phyloP scores from a whole-genome alignment of 2,888 invertebrate species.

The Lissonota sp. region DNA sequence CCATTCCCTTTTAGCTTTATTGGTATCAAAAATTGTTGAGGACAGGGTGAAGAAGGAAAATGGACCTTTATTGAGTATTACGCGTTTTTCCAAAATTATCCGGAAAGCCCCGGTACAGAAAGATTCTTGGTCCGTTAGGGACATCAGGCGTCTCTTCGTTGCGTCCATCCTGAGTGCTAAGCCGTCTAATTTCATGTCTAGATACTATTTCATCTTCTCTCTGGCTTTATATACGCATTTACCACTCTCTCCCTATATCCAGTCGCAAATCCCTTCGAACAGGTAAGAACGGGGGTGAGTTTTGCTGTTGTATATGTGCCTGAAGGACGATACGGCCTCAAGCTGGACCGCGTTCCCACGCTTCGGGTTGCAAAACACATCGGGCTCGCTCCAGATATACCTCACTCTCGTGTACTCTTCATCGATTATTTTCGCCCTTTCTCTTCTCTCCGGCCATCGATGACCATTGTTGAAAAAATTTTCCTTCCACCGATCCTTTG shows the following conservation, averaged over 20 bases:
- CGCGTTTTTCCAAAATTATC: slow-evolving; percentile 72
- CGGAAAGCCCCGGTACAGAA: slow-evolving; percentile 68
- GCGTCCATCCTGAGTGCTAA: slow-evolving; percentile 75
- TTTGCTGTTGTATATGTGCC: slow-evolving; percentile 14
- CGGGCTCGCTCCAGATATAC: slow-evolving; percentile 48
- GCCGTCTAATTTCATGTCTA: slow-evolving; percentile 77
- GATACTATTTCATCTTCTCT: slow-evolving; percentile 74
- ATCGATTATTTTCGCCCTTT: slow-evolving; percentile 49
- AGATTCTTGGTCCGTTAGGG: slow-evolving; percentile 36
- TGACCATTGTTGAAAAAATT: slow-evolving; percentile 39
- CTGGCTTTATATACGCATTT: neutral
- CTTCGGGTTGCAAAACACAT: slow-evolving; percentile 76
- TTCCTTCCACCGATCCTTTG: slow-evolving; percentile 30
- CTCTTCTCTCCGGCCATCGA: slow-evolving; percentile 34
- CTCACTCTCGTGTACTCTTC: slow-evolving; percentile 48
- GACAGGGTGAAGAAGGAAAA: slow-evolving; percentile 23
- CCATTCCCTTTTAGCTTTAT: neutral
- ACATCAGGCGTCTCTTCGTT: slow-evolving; percentile 14
- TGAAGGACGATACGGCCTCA: slow-evolving; percentile 24
- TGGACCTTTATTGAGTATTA: slow-evolving; percentile 66
- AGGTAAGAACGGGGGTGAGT: slow-evolving; percentile 75
- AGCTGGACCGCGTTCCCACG: slow-evolving; percentile 74
- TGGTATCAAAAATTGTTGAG: slow-evolving; percentile 5
- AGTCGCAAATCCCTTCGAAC: slow-evolving; percentile 74
- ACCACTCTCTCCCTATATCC: slow-evolving; percentile 35